Evolutionary conservation across 2,888 invertebrate species (phyloP), one percentile per base, ranked within the genome.

Genomic region (Parasteatoda lunata): DNA sequence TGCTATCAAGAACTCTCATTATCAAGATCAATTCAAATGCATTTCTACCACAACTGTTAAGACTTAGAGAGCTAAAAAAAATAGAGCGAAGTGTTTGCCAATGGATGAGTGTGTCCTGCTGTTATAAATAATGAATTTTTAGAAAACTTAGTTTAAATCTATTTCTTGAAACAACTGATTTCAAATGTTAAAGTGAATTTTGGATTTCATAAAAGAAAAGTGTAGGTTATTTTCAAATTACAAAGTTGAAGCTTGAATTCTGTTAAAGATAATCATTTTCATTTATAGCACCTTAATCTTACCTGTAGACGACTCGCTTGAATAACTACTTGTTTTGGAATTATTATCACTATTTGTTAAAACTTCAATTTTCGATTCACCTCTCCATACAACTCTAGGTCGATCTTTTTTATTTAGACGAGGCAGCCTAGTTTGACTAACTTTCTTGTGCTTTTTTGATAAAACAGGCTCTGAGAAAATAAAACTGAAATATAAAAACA

Each of bases 401-500:
- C n/a, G 9, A 59, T n/a, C 8, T 8, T 59, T 59, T 13, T 11
- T 59, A 59, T 59, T 59, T 13, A 59, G 13, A 5, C 9, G 59
- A 59, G n/a, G 5, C n/a, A 0, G 59, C 5, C 0, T 59, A 59
- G 11, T 59, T 13, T n/a, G 9, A 59, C n/a, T n/a, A 9, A 6
- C 59, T 59, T 59, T 59, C n/a, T 59, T 59, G n/a, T 59, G 11
- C 59, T 59, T 59, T 59, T 8, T 59, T 0, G 59, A 59, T 59
- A 59, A 59, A 59, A 13, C n/a, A 13, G 4, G 8, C 8, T 59
- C 59, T 59, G 59, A 59, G 59, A 59, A 59, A 59, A 59, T 59
- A 59, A 59, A 59, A 59, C 59, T 59, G n/a, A 59, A 59, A 59
- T 59, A 59, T 59, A 59, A 59, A 59, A 59, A 4, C 59, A 59